phyloP scores from a whole-genome alignment of 2,888 invertebrate genomes.

The Ennomos quercinarius region DNA sequence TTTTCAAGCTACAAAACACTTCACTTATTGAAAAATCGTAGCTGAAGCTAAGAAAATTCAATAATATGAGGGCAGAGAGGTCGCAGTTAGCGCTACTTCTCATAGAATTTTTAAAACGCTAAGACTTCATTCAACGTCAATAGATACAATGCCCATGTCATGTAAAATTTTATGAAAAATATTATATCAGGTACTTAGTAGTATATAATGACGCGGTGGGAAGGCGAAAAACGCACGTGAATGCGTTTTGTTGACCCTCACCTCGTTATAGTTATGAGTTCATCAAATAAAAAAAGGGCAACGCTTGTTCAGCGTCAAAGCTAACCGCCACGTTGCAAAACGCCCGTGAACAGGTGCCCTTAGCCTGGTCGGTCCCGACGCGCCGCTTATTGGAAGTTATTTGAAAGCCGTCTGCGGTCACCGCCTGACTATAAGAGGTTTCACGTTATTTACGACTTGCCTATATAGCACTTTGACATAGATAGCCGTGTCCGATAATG shows the following conservation, averaged over 20 bases:
- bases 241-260: too few relatives aligned
- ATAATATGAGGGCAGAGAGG: conserved; percentile 55
- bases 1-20: conserved; percentile 54
- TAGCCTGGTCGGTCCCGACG: conserved; percentile 44
- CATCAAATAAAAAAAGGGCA: neutral
- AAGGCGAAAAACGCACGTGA: neutral
- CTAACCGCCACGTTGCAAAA: conserved; percentile 2
- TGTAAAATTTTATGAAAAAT: neutral
- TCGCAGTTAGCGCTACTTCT: conserved; percentile 33
- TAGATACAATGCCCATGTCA: too few relatives aligned
- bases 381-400: conserved; percentile 63
- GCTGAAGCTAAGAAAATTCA: conserved; percentile 61
- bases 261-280: too few relatives aligned
- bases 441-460: conserved; percentile 51
- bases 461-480: conserved; percentile 43
- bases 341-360: conserved; percentile 11
- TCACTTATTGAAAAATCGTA: conserved; percentile 63
- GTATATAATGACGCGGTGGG: neutral
- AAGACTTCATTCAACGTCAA: neutral
- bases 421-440: conserved; percentile 53
- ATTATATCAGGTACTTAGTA: too few relatives aligned
- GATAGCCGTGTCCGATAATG: conserved; percentile 31
- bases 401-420: conserved; percentile 61
- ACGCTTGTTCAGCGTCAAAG: neutral
- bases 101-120: conserved; percentile 3